Evolutionary conservation across 2,113 vertebrate species (phyloP).

Genomic region (Ptychochromis oligacanthus): DNA sequence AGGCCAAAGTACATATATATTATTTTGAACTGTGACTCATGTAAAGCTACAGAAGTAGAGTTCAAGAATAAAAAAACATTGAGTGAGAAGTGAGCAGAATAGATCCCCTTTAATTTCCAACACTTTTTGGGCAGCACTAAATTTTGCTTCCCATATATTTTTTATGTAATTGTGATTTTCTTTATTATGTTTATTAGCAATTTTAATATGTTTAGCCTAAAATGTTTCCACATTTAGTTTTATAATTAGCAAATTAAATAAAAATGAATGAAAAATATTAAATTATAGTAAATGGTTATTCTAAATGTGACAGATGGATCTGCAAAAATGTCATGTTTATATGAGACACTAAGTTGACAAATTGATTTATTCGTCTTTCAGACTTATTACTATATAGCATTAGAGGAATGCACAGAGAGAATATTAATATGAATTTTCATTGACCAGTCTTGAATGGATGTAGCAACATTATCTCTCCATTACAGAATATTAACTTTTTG

Average conservation of each 20-base stretch:
- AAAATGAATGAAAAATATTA: background rate
- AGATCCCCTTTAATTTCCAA: no score
- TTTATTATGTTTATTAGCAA: background rate
- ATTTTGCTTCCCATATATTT: background rate
- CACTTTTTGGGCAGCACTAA: background rate
- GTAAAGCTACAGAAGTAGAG: no score
- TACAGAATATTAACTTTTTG: constrained; percentile 2
- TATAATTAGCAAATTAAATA: background rate
- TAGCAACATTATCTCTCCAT: constrained; percentile 22
- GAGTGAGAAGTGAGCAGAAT: no score
- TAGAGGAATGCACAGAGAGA: background rate
- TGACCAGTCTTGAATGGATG: constrained; percentile 3
- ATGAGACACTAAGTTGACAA: background rate
- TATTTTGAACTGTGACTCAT: no score
- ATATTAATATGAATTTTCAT: background rate
- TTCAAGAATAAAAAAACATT: no score
- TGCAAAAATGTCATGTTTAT: background rate
- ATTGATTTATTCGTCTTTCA: background rate
- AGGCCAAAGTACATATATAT: no score
- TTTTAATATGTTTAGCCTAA: background rate
- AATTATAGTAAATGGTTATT: background rate
- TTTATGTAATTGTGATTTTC: background rate
- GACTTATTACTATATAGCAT: background rate
- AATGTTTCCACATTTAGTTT: background rate
- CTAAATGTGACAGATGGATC: background rate